These are phyloP conservation scores for Aphidoletes aphidimyza DNA, from an alignment of 2,888 invertebrate species.

Conservation along the genomic window DNA sequence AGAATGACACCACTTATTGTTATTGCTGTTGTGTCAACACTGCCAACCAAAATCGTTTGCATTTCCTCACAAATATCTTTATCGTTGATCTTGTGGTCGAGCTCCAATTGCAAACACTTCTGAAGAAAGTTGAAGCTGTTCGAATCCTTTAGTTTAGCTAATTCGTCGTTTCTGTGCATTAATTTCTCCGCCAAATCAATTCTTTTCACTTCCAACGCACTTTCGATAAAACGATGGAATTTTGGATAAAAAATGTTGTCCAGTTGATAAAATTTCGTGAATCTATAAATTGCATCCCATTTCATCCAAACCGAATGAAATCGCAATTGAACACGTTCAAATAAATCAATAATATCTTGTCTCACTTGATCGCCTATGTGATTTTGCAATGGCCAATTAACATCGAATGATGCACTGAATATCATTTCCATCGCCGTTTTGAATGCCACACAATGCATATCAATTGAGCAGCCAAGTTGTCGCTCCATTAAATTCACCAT, in stretches of 20 bases:
- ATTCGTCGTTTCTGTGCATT: neutral
- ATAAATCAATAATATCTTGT: neutral
- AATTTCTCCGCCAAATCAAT: slow-evolving; percentile 39
- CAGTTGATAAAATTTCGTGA: neutral
- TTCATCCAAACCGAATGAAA: neutral
- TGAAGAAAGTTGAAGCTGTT: neutral
- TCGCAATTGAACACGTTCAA: neutral
- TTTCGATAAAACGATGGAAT: neutral
- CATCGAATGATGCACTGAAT: neutral
- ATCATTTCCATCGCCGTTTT: neutral
- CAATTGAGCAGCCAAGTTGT: neutral
- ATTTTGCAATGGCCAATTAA: neutral
- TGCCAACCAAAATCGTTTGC: neutral
- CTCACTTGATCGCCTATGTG: neutral
- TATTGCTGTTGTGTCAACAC: neutral
- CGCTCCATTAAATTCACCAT: slow-evolving; percentile 33
- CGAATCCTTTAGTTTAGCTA: neutral
- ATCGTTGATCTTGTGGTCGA: neutral
- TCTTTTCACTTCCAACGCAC: slow-evolving; percentile 7
- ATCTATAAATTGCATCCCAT: neutral
- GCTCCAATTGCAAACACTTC: neutral
- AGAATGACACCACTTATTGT: neutral
- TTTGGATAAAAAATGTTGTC: neutral
- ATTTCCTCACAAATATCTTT: slow-evolving; percentile 9
- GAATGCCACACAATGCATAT: neutral